Conservation (phyloP, 1,140 invertebrate genomes). For the Sminthurides bifidus region DNA sequence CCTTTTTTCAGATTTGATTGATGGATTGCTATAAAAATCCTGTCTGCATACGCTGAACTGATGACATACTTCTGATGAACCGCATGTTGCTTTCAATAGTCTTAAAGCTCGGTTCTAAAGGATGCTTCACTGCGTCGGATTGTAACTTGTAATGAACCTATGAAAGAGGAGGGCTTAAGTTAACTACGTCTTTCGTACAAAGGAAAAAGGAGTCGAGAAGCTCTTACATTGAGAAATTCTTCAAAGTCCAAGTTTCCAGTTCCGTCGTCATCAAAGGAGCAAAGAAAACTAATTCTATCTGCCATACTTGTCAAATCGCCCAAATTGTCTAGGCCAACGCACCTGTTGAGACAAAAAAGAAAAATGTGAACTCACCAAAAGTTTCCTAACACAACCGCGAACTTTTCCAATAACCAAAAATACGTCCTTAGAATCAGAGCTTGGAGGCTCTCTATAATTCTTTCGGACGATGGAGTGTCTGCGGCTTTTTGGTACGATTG, state of each 20-base stretch:
- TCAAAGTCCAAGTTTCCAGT: conserved; percentile 30
- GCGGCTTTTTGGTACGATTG: not conserved
- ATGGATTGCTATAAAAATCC: conserved; percentile 28
- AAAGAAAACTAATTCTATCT: conserved; percentile 20
- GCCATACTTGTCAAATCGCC: conserved; percentile 18
- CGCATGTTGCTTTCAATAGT: conserved; percentile 21
- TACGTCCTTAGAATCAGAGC: no score
- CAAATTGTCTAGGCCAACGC: conserved; percentile 28
- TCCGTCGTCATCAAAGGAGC: conserved; percentile 21
- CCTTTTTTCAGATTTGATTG: no score
- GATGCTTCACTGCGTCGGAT: conserved; percentile 7
- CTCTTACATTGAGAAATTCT: conserved; percentile 25
- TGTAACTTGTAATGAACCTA: conserved; percentile 24
- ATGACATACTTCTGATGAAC: conserved; percentile 28
- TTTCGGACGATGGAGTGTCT: no score
- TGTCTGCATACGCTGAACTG: conserved; percentile 25
- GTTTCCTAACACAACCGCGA: no score
- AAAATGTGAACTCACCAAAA: no score
- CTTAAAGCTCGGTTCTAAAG: conserved; percentile 16
- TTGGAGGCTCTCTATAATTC: no score
- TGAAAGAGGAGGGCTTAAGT: not conserved
- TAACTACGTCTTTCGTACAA: not conserved
- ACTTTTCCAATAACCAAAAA: no score
- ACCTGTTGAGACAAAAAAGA: no score
- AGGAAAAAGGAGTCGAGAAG: no score